A percentile compares a stretch with the other conserved stretches of the same genome.
These are phyloP conservation scores for Ceratothoa steindachneri DNA, from an alignment of 2,888 invertebrate species.

Conservation along the genomic window DNA sequence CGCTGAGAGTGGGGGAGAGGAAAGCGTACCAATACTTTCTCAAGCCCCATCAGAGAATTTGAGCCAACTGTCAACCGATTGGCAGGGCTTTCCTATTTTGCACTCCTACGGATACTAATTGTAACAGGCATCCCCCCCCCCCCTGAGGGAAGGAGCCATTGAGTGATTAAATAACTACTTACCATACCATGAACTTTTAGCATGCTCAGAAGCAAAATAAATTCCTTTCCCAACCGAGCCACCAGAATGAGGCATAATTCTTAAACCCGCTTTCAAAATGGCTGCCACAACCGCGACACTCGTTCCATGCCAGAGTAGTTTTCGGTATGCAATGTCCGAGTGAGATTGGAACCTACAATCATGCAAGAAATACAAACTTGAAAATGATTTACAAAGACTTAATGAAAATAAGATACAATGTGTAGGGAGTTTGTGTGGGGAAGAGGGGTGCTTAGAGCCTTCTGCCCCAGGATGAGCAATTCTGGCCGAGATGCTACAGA, in stretches of 20 bases:
- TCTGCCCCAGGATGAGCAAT: too few species aligned
- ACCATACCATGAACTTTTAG: slow-evolving; percentile 55
- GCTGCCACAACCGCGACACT: slow-evolving; percentile 56
- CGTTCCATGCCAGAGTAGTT: slow-evolving; percentile 56
- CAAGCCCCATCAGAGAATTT: not conserved
- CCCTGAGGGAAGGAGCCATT: not conserved
- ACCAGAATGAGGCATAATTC: slow-evolving; percentile 57
- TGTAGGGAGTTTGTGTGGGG: not conserved
- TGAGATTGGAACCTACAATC: slow-evolving; percentile 49
- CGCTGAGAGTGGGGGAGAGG: too few species aligned
- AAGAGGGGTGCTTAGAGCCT: not conserved
- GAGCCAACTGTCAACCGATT: not conserved
- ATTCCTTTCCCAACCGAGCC: slow-evolving; percentile 55
- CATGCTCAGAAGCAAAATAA: slow-evolving; percentile 56
- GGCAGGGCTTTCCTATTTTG: not conserved
- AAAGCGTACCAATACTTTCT: too few species aligned
- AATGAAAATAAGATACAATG: too few species aligned
- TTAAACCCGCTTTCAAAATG: slow-evolving; percentile 55
- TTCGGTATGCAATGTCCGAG: slow-evolving; percentile 52
- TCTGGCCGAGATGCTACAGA: too few species aligned
- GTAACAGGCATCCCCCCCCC: too few species aligned
- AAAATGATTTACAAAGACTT: too few species aligned
- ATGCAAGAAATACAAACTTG: not conserved
- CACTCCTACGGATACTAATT: not conserved
- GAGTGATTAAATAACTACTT: slow-evolving; percentile 40